Base-by-base conservation (phyloP, 1,140 invertebrate species). In the Anthonomus grandis region DNA sequence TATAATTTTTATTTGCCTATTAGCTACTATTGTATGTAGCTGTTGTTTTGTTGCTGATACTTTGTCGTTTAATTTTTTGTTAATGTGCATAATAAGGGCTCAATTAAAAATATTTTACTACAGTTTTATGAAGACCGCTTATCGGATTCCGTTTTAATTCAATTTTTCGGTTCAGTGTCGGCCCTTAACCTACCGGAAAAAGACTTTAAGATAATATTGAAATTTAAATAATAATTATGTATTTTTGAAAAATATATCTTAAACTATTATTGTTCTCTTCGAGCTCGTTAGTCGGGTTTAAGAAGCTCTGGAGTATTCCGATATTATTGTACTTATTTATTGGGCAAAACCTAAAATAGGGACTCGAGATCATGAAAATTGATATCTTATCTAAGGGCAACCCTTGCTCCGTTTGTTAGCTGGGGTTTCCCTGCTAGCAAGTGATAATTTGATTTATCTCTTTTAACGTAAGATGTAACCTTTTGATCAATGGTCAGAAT, bases 281-380 rank as follows among this genome's bases (percentile, higher is more conserved):
- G n/a, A n/a, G n/a, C n/a, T n/a, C n/a, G n/a, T n/a, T n/a, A n/a
- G n/a, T n/a, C n/a, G n/a, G n/a, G n/a, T n/a, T n/a, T n/a, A n/a
- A n/a, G n/a, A n/a, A n/a, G n/a, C n/a, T n/a, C 54, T 57, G 15
- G 46, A 18, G 54, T 49, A 57, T 57, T 57, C 49, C 45, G 54
- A 57, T 57, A 57, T 57, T 57, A 57, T 48, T 57, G 54, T 57
- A 49, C 54, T 48, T 57, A 57, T 57, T 57, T 57, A 57, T 57
- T 57, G 49, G 54, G 54, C 54, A 57, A 57, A 57, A 57, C 41
- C 54, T 57, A 46, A 46, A 57, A 45, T 36, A 24, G 53, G 53
- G 45, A 21, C 34, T 45, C 34, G 53, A 56, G 53, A 56, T 56
- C 44, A 44, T 56, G 53, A 38, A 56, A 56, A 47, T 56, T 56